Conservation (phyloP, 2,888 invertebrate species). For the Diplazon laetatorius region DNA sequence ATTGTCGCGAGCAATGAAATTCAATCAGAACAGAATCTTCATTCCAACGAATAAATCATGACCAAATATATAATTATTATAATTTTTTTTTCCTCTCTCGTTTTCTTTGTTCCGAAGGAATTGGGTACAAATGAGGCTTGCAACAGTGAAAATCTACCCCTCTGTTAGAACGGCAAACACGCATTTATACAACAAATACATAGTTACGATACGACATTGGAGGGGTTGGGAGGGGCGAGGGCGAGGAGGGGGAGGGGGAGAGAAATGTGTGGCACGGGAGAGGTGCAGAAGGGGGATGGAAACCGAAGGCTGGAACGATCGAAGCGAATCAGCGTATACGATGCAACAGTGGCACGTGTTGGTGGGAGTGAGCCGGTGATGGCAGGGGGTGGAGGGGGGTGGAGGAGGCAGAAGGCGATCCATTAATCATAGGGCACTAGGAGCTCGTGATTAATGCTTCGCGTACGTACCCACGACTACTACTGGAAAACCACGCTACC, state of each 20-base stretch:
- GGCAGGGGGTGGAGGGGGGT: constrained; percentile 15
- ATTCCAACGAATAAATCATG: too few relatives aligned
- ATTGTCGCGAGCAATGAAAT: too few relatives aligned
- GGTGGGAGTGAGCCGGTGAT: constrained; percentile 30
- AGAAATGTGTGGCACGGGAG: too few relatives aligned
- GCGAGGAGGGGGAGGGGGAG: constrained; percentile 17
- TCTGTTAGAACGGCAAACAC: constrained; percentile 39
- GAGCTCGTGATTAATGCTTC: constrained; percentile 75
- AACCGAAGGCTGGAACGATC: constrained; percentile 69
- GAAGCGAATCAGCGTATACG: constrained; percentile 71
- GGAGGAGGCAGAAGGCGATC: constrained; percentile 61
- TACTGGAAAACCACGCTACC: constrained; percentile 47
- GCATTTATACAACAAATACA: constrained; percentile 45
- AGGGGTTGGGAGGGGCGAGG: constrained; percentile 1
- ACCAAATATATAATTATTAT: too few relatives aligned
- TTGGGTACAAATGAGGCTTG: constrained; percentile 40
- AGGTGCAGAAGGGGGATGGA: constrained; percentile 12
- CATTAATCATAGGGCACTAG: constrained; percentile 76
- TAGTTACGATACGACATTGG: not conserved
- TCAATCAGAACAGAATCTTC: too few relatives aligned
- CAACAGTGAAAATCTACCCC: constrained; percentile 10
- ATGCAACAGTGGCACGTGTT: constrained; percentile 58
- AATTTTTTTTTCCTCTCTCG: constrained; percentile 21
- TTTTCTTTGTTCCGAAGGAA: constrained; percentile 20
- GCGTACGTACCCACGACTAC: constrained; percentile 49